Evolutionary conservation across 2,113 vertebrate species (phyloP).

Genomic region (Arvicanthis niloticus): DNA sequence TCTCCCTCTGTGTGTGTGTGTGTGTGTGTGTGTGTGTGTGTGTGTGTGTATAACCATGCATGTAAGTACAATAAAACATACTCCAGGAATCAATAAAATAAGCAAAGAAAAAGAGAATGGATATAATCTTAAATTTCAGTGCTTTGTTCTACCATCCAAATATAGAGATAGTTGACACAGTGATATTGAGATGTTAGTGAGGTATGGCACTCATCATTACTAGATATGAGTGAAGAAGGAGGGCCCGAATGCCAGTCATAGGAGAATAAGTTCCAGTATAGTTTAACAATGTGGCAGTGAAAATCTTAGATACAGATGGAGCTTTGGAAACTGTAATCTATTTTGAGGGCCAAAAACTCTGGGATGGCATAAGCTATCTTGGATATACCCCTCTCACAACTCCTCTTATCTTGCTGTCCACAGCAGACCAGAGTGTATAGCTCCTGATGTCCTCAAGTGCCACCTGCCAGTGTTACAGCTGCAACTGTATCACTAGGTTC

Average conservation of each 20-base stretch:
- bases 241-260: not conserved
- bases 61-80: not conserved
- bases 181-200: not conserved
- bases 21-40: not conserved
- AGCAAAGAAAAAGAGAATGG: not conserved
- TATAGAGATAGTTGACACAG: slow-evolving; percentile 37
- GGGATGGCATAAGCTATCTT: not conserved
- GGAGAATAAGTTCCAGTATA: not conserved
- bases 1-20: too few relatives aligned
- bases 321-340: not conserved
- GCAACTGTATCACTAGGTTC: not conserved
- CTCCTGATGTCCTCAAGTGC: not conserved
- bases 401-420: not conserved
- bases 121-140: not conserved
- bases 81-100: not conserved
- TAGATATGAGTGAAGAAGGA: slow-evolving; percentile 5
- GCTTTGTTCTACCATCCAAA: not conserved
- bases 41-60: too few relatives aligned
- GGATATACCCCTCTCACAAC: not conserved
- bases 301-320: not conserved
- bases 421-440: not conserved
- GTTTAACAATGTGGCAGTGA: not conserved
- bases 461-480: not conserved
- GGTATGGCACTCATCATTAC: not conserved
- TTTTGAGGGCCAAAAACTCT: not conserved